phyloP scores from a whole-genome alignment of 2,797 vertebrate species.

The Aulostomus chinensis region DNA sequence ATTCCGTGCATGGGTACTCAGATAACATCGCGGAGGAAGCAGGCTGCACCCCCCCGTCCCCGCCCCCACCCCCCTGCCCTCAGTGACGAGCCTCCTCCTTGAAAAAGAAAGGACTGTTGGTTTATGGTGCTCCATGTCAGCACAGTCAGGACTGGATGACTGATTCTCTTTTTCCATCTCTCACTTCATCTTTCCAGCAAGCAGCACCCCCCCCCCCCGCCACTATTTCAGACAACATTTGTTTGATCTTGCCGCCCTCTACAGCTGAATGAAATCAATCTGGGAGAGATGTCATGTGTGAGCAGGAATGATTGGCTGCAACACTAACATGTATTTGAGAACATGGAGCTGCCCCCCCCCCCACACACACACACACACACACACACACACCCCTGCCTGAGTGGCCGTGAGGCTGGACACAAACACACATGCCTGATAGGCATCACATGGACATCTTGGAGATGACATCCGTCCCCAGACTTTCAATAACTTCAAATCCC shows the following conservation, averaged over 20 bases:
- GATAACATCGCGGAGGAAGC: too few relatives aligned
- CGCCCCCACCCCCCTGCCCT: neutral
- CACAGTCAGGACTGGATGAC: constrained; percentile 56
- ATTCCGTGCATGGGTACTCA: constrained; percentile 67
- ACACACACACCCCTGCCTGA: too few relatives aligned
- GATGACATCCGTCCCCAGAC: constrained; percentile 66
- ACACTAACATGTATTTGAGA: constrained; percentile 55
- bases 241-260: constrained; percentile 70
- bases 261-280: constrained; percentile 71
- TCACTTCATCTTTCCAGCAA: constrained; percentile 57
- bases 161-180: constrained; percentile 52
- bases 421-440: too few relatives aligned
- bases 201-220: too few relatives aligned
- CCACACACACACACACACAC: constrained; percentile 13
- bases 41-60: neutral
- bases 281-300: constrained; percentile 65
- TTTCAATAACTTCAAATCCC: constrained; percentile 78
- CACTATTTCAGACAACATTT: constrained; percentile 70
- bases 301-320: constrained; percentile 61
- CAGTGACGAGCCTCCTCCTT: constrained; percentile 16
- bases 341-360: constrained; percentile 39
- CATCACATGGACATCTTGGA: constrained; percentile 57
- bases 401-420: too few relatives aligned
- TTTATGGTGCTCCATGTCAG: constrained; percentile 36
- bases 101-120: constrained; percentile 33